Base-by-base conservation (phyloP, 2,797 vertebrate species). In the Poeciliopsis turneri region DNA sequence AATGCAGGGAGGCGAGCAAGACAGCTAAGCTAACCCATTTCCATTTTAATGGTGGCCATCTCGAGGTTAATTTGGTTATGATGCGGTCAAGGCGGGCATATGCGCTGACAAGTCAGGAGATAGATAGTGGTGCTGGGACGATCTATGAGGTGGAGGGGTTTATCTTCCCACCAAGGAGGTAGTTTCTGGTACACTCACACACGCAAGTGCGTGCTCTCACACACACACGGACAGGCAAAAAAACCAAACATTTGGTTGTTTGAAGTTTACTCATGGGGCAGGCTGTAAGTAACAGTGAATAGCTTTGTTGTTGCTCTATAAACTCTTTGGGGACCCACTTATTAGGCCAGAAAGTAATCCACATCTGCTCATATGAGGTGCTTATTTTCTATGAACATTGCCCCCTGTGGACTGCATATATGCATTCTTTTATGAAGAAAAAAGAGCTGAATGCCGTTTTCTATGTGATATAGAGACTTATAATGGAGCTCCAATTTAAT, bases 51-150 rank as follows among this genome's bases (percentile, higher is more conserved):
- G 92, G 90, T 64, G 64, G 90, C 86, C 92, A 92, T 94, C 84
- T 82, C 86, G 87, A 94, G 93, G 94, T 93, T 95, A 95, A 96
- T 95, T 92, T 81, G 77, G 85, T 94, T 93, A 90, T 94, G 93
- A 95, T 95, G 92, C 89, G 91, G 92, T 93, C 93, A 93, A 88
- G 90, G 90, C 87, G 49, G 45, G 85, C 89, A 87, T 91, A 90
- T 87, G 75, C 72, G 72, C 88, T 92, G 93, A 93, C 94, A 93
- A 79, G 77, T 87, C 85, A 82, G 81, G 88, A 92, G 91, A 94
- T 87, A 90, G 90, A 93, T 93, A 88, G 90, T 88, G 82, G 77
- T 87, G 86, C 86, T 87, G 85, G 84, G 85, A 87, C 84, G 84
- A 93, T 93, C 90, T 89, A 90, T 92, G 88, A 88, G 79, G 87